Evolutionary conservation across 2,888 invertebrate genomes (phyloP), one percentile per base, ranked within the genome.

Genomic region (Lasioglossum oenotherae): DNA sequence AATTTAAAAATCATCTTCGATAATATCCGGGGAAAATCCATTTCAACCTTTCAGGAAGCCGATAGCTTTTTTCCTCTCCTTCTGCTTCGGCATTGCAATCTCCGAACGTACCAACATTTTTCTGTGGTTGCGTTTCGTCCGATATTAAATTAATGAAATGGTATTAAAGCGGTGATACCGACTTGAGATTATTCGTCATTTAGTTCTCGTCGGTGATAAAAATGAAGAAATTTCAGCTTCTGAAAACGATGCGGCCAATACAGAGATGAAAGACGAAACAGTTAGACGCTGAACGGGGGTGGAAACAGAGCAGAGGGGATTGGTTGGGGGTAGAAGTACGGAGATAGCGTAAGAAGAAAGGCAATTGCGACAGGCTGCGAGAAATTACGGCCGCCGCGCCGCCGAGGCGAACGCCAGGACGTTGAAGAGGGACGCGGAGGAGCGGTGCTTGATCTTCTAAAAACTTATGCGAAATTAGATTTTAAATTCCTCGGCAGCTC

Each of bases 401-500:
- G 46, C 46, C 4, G n/a, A 23, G 79, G 74, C 53, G 49, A 72
- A 79, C 57, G 10, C 23, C 77, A 53, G 53, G 84, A 82, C 35
- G 83, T 74, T 74, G 78, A 74, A 79, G 76, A 75, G 31, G 12
- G 27, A 8, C 27, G 38, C 76, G 81, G 73, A 75, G 71, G 72
- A 81, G 49, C 60, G 84, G 72, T 80, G 83, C 60, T 60, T 80
- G 84, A 85, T 88, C 85, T 89, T 90, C 88, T 87, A 87, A 89
- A 93, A 93, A 93, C 90, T 93, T 92, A 90, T 88, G 87, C 88
- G 88, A 93, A 93, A 93, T 93, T 93, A 92, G 92, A 92, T 92
- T 93, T 93, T 92, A 92, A 93, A 93, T 93, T 93, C 89, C 87
- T 88, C 84, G 85, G 87, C 67, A 73, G 71, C 80, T 67, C 80